Conservation (phyloP, 2,888 invertebrate genomes). For the Balanococcus diminutus region DNA sequence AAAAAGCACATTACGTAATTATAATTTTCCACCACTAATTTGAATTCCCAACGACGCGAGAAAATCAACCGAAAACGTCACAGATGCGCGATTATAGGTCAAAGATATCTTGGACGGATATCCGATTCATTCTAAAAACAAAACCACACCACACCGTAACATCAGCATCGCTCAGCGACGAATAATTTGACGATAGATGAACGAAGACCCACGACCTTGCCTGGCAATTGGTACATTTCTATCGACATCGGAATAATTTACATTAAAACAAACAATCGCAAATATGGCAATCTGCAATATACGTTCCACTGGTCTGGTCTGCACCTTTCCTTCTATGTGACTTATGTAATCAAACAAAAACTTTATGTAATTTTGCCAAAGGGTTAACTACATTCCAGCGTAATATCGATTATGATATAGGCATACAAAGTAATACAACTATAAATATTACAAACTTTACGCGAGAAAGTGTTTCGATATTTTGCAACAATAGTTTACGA, state of each 20-base stretch:
- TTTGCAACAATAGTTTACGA: slow-evolving; percentile 45
- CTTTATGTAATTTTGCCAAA: slow-evolving; percentile 8
- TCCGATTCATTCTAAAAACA: slow-evolving; percentile 31
- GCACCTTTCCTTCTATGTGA: too few species aligned
- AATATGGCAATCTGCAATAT: not conserved
- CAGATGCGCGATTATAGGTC: slow-evolving; percentile 41
- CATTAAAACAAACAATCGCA: slow-evolving; percentile 25
- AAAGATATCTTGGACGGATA: slow-evolving; percentile 37
- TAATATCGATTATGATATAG: slow-evolving; percentile 26
- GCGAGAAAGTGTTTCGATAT: slow-evolving; percentile 25
- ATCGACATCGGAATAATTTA: not conserved
- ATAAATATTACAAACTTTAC: slow-evolving; percentile 29
- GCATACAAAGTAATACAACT: slow-evolving; percentile 6
- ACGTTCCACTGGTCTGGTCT: not conserved
- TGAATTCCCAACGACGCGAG: not conserved
- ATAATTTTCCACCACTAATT: slow-evolving; percentile 33
- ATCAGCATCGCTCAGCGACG: too few species aligned
- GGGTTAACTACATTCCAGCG: slow-evolving; percentile 29
- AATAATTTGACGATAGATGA: not conserved
- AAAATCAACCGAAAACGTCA: slow-evolving; percentile 41
- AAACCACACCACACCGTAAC: not conserved
- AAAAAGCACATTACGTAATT: slow-evolving; percentile 32
- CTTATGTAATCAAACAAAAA: slow-evolving; percentile 19
- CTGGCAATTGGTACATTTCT: not conserved
- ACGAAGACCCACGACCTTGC: slow-evolving; percentile 13